These are phyloP conservation scores for Lagopus muta DNA, from an alignment of 2,113 vertebrate genomes.

Conservation along the genomic window DNA sequence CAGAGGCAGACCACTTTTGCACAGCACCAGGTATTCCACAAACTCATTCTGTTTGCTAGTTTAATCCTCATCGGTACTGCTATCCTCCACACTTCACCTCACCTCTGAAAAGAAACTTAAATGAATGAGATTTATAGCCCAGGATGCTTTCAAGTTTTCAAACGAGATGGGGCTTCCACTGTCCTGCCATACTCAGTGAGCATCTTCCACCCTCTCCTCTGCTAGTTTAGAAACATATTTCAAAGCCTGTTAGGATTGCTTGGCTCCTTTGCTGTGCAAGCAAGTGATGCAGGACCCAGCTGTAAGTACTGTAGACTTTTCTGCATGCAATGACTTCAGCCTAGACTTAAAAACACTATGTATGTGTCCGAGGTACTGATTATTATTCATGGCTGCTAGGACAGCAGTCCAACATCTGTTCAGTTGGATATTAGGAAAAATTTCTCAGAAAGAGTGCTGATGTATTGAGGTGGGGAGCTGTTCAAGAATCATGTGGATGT, in stretches of 20 bases:
- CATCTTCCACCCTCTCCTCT: conserved; percentile 10
- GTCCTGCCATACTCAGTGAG: not conserved
- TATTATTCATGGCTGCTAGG: not conserved
- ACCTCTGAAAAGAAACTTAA: conserved; percentile 70
- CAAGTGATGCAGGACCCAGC: not conserved
- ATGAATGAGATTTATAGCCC: conserved; percentile 64
- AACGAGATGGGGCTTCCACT: conserved; percentile 30
- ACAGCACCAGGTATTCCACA: conserved; percentile 30
- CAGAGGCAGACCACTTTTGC: conserved; percentile 16
- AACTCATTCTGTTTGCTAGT: conserved; percentile 38
- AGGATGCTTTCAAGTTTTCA: conserved; percentile 56
- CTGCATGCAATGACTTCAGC: not conserved
- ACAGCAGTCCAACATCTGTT: not conserved
- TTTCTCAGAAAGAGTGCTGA: too few species aligned
- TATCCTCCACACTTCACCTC: conserved; percentile 50
- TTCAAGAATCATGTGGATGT: too few species aligned
- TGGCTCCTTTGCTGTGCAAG: not conserved
- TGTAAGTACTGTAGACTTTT: not conserved
- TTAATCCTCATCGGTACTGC: conserved; percentile 62
- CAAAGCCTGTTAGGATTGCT: not conserved
- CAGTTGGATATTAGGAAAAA: not conserved
- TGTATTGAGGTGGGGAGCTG: too few species aligned
- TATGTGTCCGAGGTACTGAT: not conserved
- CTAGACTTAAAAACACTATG: not conserved
- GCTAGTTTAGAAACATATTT: not conserved